These are phyloP conservation scores for Ridgeia piscesae DNA, from an alignment of 1,140 invertebrate genomes.

Conservation along the genomic window DNA sequence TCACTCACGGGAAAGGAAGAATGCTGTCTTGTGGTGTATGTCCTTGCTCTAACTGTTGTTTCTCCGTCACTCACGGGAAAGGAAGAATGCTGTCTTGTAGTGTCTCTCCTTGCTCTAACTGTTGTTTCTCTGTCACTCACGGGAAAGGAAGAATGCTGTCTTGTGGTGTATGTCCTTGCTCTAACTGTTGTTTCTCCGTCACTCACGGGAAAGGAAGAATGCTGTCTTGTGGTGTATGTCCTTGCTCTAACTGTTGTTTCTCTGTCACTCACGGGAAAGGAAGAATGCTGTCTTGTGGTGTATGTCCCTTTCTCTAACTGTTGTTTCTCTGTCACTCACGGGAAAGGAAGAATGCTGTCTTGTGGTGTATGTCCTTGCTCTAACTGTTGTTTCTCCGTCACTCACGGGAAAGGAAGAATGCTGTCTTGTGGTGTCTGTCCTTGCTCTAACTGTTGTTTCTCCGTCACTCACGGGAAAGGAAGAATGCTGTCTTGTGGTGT, in stretches of 20 bases:
- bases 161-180: conserved; percentile 52
- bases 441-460: not conserved
- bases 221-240: conserved; percentile 54
- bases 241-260: conserved; percentile 38
- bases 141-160: conserved; percentile 48
- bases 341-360: conserved; percentile 49
- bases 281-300: conserved; percentile 53
- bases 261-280: conserved; percentile 36
- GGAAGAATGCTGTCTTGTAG: conserved; percentile 52
- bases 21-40: conserved; percentile 54
- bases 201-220: conserved; percentile 40
- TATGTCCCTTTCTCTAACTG: conserved; percentile 35
- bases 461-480: conserved; percentile 38
- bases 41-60: conserved; percentile 19
- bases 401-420: conserved; percentile 40
- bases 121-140: conserved; percentile 27
- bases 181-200: not conserved
- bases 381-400: conserved; percentile 20
- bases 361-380: conserved; percentile 48
- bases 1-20: conserved; percentile 39
- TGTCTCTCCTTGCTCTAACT: conserved; percentile 39
- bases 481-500: conserved; percentile 53
- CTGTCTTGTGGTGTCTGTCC: conserved; percentile 54
- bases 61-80: conserved; percentile 34
- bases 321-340: conserved; percentile 28